A percentile compares a stretch with the other conserved stretches of the same genome.
Conservation (phyloP, 2,113 vertebrate species). For the Pseudolaguvia tuberculata region DNA sequence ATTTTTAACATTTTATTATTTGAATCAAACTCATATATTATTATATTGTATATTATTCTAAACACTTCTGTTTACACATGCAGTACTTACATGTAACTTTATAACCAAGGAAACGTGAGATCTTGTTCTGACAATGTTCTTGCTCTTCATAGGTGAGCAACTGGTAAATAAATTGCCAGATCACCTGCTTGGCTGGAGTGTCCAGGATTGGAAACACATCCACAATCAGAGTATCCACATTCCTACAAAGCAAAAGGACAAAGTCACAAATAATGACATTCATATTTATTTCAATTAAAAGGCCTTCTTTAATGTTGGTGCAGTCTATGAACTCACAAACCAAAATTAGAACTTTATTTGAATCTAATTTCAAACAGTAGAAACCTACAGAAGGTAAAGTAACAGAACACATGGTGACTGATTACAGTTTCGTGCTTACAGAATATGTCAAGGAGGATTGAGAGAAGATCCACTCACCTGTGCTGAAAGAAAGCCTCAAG, state of each 20-base stretch:
- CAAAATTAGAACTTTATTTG: neutral
- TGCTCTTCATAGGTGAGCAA: slow-evolving; percentile 95
- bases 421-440: too few relatives aligned
- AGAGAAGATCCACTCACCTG: slow-evolving; percentile 66
- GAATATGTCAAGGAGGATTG: neutral
- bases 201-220: slow-evolving; percentile 92
- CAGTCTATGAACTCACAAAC: neutral
- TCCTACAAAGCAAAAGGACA: slow-evolving; percentile 67
- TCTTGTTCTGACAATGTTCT: slow-evolving; percentile 93
- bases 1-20: neutral
- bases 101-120: slow-evolving; percentile 92
- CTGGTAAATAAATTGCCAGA: slow-evolving; percentile 99
- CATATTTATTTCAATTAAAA: neutral
- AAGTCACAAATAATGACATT: neutral
- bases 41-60: slow-evolving; percentile 1
- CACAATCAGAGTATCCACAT: slow-evolving; percentile 93
- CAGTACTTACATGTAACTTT: slow-evolving; percentile 71
- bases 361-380: neutral
- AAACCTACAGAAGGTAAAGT: too few relatives aligned
- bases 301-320: neutral
- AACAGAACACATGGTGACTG: neutral
- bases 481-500: slow-evolving; percentile 98
- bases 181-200: slow-evolving; percentile 94
- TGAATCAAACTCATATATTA: too few relatives aligned
- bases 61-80: neutral